phyloP scores from a whole-genome alignment of 2,113 vertebrate genomes.

The Oryzias melastigma region DNA sequence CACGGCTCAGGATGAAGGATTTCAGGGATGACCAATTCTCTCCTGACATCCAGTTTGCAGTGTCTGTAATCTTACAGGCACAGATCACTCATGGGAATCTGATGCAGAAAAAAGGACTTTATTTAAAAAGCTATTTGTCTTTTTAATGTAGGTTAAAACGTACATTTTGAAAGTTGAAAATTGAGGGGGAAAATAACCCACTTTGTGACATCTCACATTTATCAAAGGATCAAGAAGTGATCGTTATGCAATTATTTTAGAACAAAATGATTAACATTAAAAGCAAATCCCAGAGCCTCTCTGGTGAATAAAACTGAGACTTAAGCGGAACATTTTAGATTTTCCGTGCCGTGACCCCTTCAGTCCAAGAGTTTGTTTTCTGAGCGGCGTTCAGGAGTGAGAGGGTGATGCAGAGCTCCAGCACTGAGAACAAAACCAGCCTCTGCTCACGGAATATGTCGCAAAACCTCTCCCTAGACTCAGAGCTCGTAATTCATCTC shows the following conservation, averaged over 20 bases:
- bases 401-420: conserved; percentile 45
- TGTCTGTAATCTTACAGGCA: conserved; percentile 32
- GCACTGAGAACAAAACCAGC: conserved; percentile 51
- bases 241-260: not conserved
- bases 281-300: conserved; percentile 51
- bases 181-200: too few relatives aligned
- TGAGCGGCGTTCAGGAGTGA: conserved; percentile 58
- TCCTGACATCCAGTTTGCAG: conserved; percentile 47
- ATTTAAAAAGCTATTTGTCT: not conserved
- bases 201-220: not conserved
- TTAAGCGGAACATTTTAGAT: conserved; percentile 74
- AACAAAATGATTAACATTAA: conserved; percentile 7
- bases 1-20: conserved; percentile 52
- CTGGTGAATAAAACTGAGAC: conserved; percentile 64
- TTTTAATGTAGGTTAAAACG: not conserved
- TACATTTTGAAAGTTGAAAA: not conserved
- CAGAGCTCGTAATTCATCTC: conserved; percentile 51
- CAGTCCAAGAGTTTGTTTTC: conserved; percentile 60
- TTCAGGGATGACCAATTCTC: conserved; percentile 47
- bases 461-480: conserved; percentile 56
- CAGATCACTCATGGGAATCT: conserved; percentile 12
- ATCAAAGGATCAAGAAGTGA: not conserved
- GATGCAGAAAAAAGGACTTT: not conserved
- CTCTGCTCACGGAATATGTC: conserved; percentile 46
- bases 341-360: conserved; percentile 53